These are phyloP conservation scores for Lacerta agilis DNA, from an alignment of 2,797 vertebrate species.

Conservation along the genomic window DNA sequence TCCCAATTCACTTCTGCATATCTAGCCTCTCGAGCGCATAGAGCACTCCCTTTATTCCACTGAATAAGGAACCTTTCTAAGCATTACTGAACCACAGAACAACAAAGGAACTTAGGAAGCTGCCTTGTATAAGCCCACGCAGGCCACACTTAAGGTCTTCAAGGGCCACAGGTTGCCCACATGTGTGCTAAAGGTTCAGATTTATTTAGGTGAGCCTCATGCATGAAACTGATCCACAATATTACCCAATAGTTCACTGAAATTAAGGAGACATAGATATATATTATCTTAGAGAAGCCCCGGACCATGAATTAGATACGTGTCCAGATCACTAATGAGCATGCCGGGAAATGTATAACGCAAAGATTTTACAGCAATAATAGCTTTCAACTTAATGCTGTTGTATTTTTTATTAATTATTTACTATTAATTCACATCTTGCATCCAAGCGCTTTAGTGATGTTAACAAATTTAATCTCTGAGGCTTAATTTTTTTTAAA, in stretches of 20 bases:
- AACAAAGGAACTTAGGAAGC: not conserved
- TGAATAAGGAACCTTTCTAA: not conserved
- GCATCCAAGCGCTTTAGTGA: not conserved
- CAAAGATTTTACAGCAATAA: conserved; percentile 8
- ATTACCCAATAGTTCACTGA: not conserved
- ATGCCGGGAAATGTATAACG: not conserved
- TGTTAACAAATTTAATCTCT: conserved; percentile 26
- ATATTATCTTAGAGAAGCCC: not conserved
- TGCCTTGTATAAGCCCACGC: not conserved
- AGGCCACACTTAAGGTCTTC: not conserved
- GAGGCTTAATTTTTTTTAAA: conserved; percentile 19
- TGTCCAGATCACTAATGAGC: not conserved
- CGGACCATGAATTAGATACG: not conserved
- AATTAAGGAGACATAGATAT: not conserved
- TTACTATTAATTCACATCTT: conserved; percentile 1
- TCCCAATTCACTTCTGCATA: not conserved
- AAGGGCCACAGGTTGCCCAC: not conserved
- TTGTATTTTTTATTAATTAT: conserved; percentile 9
- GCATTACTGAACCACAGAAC: not conserved
- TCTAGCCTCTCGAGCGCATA: not conserved
- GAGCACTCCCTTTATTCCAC: not conserved
- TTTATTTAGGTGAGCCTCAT: not conserved
- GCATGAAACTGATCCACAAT: not conserved
- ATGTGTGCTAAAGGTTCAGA: not conserved
- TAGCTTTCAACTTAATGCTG: not conserved